Conservation (phyloP, 2,888 invertebrate species). For the Conomelus anceps region DNA sequence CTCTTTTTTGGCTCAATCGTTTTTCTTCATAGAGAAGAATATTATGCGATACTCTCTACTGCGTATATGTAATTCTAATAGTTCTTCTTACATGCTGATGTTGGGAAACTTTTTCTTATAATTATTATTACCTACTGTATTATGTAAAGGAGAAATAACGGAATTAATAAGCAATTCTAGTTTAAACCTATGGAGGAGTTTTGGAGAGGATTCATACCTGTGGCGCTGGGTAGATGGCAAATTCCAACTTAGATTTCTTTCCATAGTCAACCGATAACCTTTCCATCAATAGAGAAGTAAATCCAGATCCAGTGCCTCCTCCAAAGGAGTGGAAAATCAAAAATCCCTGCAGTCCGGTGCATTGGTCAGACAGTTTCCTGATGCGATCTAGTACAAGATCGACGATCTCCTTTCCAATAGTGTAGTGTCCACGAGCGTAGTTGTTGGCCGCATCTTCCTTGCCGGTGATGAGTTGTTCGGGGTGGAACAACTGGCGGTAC, state of each 20-base stretch:
- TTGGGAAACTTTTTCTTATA: too few species aligned
- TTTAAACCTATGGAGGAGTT: too few species aligned
- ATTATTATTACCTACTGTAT: too few species aligned
- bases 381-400: slow-evolving; percentile 82
- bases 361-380: slow-evolving; percentile 79
- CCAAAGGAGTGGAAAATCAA: slow-evolving; percentile 53
- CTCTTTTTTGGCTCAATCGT: too few species aligned
- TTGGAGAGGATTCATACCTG: slow-evolving; percentile 39
- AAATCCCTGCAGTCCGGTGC: slow-evolving; percentile 60
- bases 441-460: slow-evolving; percentile 98
- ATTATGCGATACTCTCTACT: too few species aligned
- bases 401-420: slow-evolving; percentile 91
- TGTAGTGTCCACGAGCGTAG: slow-evolving; percentile 96
- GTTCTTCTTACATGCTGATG: too few species aligned
- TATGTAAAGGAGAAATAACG: too few species aligned
- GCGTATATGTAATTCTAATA: too few species aligned
- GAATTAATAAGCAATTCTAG: too few species aligned
- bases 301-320: slow-evolving; percentile 52
- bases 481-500: slow-evolving; percentile 93
- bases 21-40: too few species aligned
- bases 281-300: slow-evolving; percentile 55
- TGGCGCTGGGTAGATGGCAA: slow-evolving; percentile 55
- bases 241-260: slow-evolving; percentile 53
- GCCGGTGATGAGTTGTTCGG: slow-evolving; percentile 92
- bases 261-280: slow-evolving; percentile 54